phyloP scores from a whole-genome alignment of 1,140 invertebrate genomes.

The Drosophila sulfurigaster region DNA sequence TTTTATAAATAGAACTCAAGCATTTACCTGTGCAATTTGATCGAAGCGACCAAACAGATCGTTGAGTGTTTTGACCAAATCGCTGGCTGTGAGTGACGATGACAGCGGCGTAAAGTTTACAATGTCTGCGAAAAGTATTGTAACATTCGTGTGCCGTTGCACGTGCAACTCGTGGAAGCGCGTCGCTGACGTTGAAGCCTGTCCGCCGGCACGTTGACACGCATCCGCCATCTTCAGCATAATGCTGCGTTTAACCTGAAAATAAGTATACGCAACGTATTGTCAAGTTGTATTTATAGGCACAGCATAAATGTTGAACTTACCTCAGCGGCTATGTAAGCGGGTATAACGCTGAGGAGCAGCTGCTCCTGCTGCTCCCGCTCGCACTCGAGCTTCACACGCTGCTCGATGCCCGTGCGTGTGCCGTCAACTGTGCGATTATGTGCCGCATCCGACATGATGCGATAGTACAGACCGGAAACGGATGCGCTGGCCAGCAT shows the following conservation, averaged over 20 bases:
- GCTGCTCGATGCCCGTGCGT: slow-evolving; percentile 94
- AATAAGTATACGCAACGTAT: not conserved
- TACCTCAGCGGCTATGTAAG: slow-evolving; percentile 87
- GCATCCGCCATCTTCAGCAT: slow-evolving; percentile 97
- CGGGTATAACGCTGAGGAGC: slow-evolving; percentile 96
- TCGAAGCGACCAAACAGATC: slow-evolving; percentile 99
- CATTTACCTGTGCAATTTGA: slow-evolving; percentile 95
- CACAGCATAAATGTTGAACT: not conserved
- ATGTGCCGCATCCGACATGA: slow-evolving; percentile 93
- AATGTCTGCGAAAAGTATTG: slow-evolving; percentile 99
- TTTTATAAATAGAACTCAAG: not conserved
- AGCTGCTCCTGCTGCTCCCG: slow-evolving; percentile 96
- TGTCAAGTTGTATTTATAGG: not conserved
- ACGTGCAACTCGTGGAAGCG: slow-evolving; percentile 99
- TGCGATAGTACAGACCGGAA: slow-evolving; percentile 94
- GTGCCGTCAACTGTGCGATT: slow-evolving; percentile 94
- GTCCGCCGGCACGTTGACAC: slow-evolving; percentile 89
- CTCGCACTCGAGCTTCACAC: slow-evolving; percentile 96
- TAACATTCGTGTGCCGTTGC: slow-evolving; percentile 98
- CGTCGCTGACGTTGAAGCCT: slow-evolving; percentile 92
- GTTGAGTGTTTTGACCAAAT: slow-evolving; percentile 97
- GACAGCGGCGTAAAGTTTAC: slow-evolving; percentile 98
- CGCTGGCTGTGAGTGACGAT: slow-evolving; percentile 95
- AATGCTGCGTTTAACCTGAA: slow-evolving; percentile 94
- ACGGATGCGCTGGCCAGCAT: slow-evolving; percentile 91